These are phyloP conservation scores for Desmophyllum pertusum DNA, from an alignment of 92 coral and sea anemone species.

Conservation along the genomic window DNA sequence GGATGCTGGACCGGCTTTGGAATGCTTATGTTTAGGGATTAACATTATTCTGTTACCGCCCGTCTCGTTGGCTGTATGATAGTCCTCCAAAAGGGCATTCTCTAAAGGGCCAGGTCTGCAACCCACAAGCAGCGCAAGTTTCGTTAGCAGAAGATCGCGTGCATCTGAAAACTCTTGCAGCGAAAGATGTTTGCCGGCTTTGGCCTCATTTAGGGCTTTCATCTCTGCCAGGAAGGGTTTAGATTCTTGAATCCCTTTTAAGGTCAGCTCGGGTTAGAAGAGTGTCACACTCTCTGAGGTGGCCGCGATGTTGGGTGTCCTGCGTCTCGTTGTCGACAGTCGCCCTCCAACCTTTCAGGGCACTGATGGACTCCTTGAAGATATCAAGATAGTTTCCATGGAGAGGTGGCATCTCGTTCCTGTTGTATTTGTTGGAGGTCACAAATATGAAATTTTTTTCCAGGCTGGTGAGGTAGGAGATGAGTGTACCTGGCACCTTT, in stretches of 20 bases:
- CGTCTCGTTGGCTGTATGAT: neutral
- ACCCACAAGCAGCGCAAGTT: neutral
- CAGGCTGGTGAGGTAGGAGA: neutral
- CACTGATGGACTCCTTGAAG: neutral
- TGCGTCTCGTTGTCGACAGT: neutral
- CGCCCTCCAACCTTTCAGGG: neutral
- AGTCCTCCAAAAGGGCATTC: neutral
- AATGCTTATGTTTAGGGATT: neutral
- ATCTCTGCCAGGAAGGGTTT: neutral
- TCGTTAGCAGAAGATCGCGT: neutral
- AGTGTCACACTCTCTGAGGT: neutral
- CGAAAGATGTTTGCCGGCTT: neutral
- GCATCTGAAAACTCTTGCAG: neutral
- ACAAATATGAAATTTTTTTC: neutral
- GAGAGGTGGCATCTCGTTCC: neutral
- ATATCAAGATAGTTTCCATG: neutral
- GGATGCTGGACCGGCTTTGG: neutral
- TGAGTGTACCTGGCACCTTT: neutral
- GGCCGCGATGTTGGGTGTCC: neutral
- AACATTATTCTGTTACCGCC: neutral
- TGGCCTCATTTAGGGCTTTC: neutral
- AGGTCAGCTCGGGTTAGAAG: neutral
- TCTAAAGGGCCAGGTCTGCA: neutral
- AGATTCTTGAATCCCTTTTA: neutral
- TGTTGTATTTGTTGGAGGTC: neutral